Evolutionary conservation across 2,113 vertebrate genomes (phyloP), one percentile per base, ranked within the genome.

Genomic region (Daboia siamensis): DNA sequence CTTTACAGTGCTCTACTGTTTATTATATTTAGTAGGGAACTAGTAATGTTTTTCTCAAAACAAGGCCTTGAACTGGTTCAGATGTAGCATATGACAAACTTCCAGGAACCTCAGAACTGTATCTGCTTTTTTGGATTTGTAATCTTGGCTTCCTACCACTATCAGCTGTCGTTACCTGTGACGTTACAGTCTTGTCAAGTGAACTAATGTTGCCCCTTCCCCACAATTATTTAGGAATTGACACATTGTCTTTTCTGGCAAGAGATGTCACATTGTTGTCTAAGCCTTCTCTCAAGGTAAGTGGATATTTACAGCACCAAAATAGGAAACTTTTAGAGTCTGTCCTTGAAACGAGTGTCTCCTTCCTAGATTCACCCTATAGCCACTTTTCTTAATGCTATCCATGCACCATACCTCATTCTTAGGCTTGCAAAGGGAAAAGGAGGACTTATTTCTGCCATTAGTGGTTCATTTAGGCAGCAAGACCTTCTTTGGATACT

Each of bases 1-100:
- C 39, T 44, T 93, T 95, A 94, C 90, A 93, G 90, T 94, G 59
- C 54, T 54, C 1, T 93, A 86, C 29, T 69, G 4, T 6, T 80
- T n/a, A 39, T 21, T 90, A 13, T 55, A 80, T 90, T 80, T 80
- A 80, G 2, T 55, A 80, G 39, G 39, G 48, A 90, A 48, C 4
- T 55, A 44, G 21, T 55, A 23, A 17, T 2, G 1, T 90, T 39
- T 80, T 57, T 87, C 85, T 52, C 48, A 87, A 29, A 87, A 29
- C 39, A 39, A 39, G n/a, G 20, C 13, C 17, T 39, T 39, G 33
- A 39, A 15, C 69, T 80, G 69, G 12, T 51, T 85, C 84, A 86
- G 44, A 48, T 86, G 29, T 48, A 39, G 46, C 80, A 44, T 39
- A 84, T 20, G 15, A 20, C 0, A 56, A 15, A 74, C 29, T 74